Evolutionary conservation across 1,140 invertebrate species (phyloP), one percentile per base, ranked within the genome.

Genomic region (Condylostylus longicornis): DNA sequence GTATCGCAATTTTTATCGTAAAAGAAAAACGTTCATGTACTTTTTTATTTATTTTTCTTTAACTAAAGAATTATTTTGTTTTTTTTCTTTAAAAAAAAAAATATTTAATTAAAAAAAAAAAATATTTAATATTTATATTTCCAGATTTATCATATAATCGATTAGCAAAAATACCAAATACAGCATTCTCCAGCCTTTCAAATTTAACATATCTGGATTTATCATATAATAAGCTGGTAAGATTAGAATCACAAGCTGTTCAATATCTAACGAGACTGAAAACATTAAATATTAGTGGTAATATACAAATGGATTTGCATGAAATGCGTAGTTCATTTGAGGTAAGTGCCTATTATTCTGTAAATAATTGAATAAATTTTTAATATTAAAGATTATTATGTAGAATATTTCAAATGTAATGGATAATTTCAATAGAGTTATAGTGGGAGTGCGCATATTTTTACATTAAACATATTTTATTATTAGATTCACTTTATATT

Each of bases 181-280:
- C 69, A 35, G 74, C 79, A 23, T 79, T 84, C 47, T 62, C 67
- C 33, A 79, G 81, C 54, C 62, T 79, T 35, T 73, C 72, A 4
- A 65, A 68, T 38, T 63, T 79, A 22, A 60, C 66, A 29, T 70
- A 74, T 43, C 53, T 83, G 39, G 79, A 84, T 51, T 63, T 84
- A 19, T 72, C 76, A 35, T 74, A 77, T 53, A 84, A 84, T 49
- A 77, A 78, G 54, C 64, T 83, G 33, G 69, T 72, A 42, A 65
- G 67, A 13, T 64, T 80, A 27, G 73, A 78, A 50, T 65, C 71
- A 4, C 68, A 75, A 34, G 69, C 70, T 20, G 58, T 82, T 37
- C 60, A 62, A 37, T 48, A 48, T 23, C 30, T 60, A 31, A 41
- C 40, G 42, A 54, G 51, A 9, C 38, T 60, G 25, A 51, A 64